Evolutionary conservation across 2,888 invertebrate species (phyloP), one percentile per base, ranked within the genome.

Genomic region (Parnassius mnemosyne): DNA sequence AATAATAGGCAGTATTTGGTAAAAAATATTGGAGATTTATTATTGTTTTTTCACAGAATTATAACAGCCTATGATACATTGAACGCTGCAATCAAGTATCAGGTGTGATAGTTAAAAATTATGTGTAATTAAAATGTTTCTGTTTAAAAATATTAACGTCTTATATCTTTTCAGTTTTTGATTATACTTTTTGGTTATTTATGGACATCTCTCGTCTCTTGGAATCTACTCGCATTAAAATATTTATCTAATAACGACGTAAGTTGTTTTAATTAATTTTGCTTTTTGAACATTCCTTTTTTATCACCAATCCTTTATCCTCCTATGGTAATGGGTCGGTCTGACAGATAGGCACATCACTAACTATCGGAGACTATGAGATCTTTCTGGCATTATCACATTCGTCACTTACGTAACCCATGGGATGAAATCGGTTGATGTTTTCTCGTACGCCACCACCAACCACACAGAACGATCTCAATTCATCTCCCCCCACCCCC

Each of bases 31-130:
- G 50, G 11, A 34, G 25, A 50, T 43, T 43, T 60, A 20, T 20
- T 54, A 25, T 13, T 54, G 12, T 42, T 25, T 49, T 60, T 50
- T 43, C 25, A 60, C 10, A 41, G 2, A 25, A 43, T 49, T 49
- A 49, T 54, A 43, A 49, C 43, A 49, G 46, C 42, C 10, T 60
- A 9, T 25, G 60, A 60, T 42, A 1, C 13, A 42, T 53, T 53
- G 10, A 60, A 60, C 9, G 60, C 53, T 13, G 53, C 60, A 20
- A 60, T 60, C n/a, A 53, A 49, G 49, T 42, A 43, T 60, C 60
- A 53, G 60, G 60, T 60, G n/a, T 5, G 43, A 20, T 10, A 5
- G 10, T 9, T 1, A 16, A 49, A 34, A n/a, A 42, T 50, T 10
- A 43, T 12, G 9, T 51, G 11, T 16, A 12, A 25, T 20, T 56